Evolutionary conservation across 2,888 invertebrate genomes (phyloP), one percentile per base, ranked within the genome.

Genomic region (Unio delphinus): DNA sequence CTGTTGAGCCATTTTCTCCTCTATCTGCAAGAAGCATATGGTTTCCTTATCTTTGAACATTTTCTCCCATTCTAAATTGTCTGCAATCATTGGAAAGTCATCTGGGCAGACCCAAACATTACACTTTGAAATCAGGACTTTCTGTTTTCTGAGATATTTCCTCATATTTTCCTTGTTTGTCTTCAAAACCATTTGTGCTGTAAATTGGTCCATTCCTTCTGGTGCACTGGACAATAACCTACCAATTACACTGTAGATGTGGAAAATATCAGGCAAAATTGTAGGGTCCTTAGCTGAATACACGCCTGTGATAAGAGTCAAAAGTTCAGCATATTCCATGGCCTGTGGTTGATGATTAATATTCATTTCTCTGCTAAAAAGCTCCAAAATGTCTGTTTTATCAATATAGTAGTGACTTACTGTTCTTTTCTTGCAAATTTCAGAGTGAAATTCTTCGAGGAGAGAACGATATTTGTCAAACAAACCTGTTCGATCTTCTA

Each of bases 41-140:
- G 76, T 79, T 26, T 75, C 73, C 56, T 84, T 81, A 28, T 72
- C 75, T 7, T 45, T n/a, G 72, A 86, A 87, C 81, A 85, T 82
- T 65, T 82, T 76, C 69, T 85, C 85, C 66, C 82, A 72, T 61
- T 85, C 83, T 1, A 68, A 68, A 64, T 83, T 83, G 69, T 89
- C 88, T 17, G 84, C 80, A 62, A 88, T 80, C 81, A 89, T 75
- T n/a, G 88, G 88, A 7, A 74, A 68, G n/a, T 86, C 83, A 7
- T 73, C 76, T n/a, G 85, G 68, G 23, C 80, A 75, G 18, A 87
- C 85, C 87, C 86, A 88, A 23, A 72, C 58, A 15, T 79, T 76
- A 17, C 69, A 68, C 69, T 83, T 87, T 8, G 85, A 83, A 20
- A 86, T 85, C 28, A 89, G 77, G 26, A 88, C 78, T 70, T 77